A percentile compares a stretch with the other conserved stretches of the same genome.
Evolutionary conservation across 2,113 vertebrate genomes (phyloP).

Genomic region (Numida meleagris): DNA sequence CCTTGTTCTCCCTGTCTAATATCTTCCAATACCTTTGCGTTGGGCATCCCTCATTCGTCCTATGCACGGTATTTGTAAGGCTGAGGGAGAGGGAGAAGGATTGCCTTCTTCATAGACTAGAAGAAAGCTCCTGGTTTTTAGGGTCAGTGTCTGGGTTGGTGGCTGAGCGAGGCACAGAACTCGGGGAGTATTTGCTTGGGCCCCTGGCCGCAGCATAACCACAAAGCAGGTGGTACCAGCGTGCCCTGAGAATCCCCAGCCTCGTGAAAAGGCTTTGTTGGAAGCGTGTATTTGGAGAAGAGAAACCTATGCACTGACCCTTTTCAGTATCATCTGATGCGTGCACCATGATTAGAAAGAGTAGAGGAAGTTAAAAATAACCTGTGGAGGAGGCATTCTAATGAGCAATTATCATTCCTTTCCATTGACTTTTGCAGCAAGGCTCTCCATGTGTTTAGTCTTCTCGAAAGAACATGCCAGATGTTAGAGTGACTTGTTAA

Average conservation of each 20-base stretch:
- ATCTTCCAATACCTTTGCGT: neutral
- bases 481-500: slow-evolving; percentile 65
- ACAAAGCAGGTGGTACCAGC: neutral
- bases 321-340: slow-evolving; percentile 56
- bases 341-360: slow-evolving; percentile 56
- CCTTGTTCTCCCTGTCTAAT: neutral
- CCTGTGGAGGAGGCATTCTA: slow-evolving; percentile 62
- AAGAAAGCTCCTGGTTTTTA: neutral
- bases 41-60: neutral
- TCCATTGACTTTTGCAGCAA: slow-evolving; percentile 59
- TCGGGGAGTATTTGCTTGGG: neutral
- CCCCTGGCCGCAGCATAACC: neutral
- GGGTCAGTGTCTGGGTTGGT: fast-evolving
- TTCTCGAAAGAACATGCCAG: slow-evolving; percentile 55
- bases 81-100: neutral
- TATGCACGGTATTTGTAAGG: neutral
- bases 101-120: fast-evolving
- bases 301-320: slow-evolving; percentile 58
- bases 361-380: slow-evolving; percentile 62
- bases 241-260: neutral
- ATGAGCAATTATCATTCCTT: slow-evolving; percentile 69
- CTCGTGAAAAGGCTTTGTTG: slow-evolving; percentile 33
- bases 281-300: neutral
- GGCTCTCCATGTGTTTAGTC: slow-evolving; percentile 60
- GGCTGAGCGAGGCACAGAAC: neutral